Evolutionary conservation across 2,888 invertebrate genomes (phyloP).

Genomic region (Parochlus steinenii): DNA sequence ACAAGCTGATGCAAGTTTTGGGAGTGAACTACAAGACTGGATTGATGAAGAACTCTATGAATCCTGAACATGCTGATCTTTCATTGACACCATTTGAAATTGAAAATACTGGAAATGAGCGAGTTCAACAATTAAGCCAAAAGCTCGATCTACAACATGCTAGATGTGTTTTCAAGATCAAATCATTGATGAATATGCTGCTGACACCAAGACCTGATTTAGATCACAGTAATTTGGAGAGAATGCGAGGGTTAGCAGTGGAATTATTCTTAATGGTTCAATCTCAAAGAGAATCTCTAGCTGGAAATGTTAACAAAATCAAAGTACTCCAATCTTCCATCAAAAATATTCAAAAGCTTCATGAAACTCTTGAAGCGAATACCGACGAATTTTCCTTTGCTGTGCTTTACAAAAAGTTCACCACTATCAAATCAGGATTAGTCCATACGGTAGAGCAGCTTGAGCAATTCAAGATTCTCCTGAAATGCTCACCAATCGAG

Average conservation of each 20-base stretch:
- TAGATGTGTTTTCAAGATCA: conserved; percentile 27
- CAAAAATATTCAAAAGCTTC: conserved; percentile 21
- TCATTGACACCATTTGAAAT: conserved; percentile 55
- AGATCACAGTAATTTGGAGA: conserved; percentile 62
- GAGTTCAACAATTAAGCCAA: conserved; percentile 29
- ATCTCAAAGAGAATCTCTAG: conserved; percentile 44
- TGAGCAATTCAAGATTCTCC: conserved; percentile 48
- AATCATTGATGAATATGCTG: conserved; percentile 26
- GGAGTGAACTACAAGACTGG: conserved; percentile 75
- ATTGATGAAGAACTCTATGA: conserved; percentile 38
- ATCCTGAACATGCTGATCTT: conserved; percentile 40
- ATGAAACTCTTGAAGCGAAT: conserved; percentile 10
- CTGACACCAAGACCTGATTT: conserved; percentile 58
- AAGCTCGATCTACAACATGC: conserved; percentile 25
- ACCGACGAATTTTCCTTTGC: conserved; percentile 18
- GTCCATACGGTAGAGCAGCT: conserved; percentile 28
- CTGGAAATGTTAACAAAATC: conserved; percentile 38
- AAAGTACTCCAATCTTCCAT: conserved; percentile 38
- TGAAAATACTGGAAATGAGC: conserved; percentile 34
- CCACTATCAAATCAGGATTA: conserved; percentile 12
- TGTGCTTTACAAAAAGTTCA: conserved; percentile 19
- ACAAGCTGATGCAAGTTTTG: conserved; percentile 54
- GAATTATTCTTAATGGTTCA: conserved; percentile 55
- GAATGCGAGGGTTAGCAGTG: conserved; percentile 70
- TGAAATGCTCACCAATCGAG: conserved; percentile 42